Evolutionary conservation across 2,113 vertebrate genomes (phyloP).

Genomic region (Progne subis): DNA sequence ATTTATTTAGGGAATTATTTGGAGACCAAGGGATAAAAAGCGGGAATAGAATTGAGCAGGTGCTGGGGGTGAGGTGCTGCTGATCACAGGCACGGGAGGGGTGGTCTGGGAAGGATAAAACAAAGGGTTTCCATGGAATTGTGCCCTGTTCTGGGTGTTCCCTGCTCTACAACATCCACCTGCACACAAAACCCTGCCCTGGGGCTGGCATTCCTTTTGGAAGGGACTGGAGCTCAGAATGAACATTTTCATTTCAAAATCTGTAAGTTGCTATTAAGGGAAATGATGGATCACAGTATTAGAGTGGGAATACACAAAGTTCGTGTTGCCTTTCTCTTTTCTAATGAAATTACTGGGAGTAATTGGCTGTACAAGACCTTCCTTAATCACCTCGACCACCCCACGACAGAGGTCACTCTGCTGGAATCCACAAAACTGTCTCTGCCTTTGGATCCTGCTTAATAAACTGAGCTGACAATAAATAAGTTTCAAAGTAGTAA

Average conservation of each 20-base stretch:
- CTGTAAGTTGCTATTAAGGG: neutral
- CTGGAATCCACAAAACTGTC: neutral
- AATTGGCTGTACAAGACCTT: neutral
- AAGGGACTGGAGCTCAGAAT: neutral
- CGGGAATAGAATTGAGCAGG: neutral
- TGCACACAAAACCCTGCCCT: neutral
- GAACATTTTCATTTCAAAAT: neutral
- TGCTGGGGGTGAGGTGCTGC: neutral
- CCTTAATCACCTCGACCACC: neutral
- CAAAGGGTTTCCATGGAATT: neutral
- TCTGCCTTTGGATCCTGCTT: neutral
- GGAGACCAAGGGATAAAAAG: neutral
- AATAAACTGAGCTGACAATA: neutral
- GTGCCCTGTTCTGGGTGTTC: neutral
- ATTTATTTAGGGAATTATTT: neutral
- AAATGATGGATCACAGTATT: neutral
- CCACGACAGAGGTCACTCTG: neutral
- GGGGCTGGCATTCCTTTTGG: neutral
- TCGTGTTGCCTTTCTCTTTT: neutral
- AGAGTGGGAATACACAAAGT: neutral
- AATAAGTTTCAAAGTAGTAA: neutral
- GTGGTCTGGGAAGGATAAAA: neutral
- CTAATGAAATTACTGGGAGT: neutral
- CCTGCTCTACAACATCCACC: neutral
- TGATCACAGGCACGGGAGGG: neutral